These are phyloP conservation scores for Macrochelys suwanniensis DNA, from an alignment of 2,797 vertebrate genomes.

Conservation along the genomic window DNA sequence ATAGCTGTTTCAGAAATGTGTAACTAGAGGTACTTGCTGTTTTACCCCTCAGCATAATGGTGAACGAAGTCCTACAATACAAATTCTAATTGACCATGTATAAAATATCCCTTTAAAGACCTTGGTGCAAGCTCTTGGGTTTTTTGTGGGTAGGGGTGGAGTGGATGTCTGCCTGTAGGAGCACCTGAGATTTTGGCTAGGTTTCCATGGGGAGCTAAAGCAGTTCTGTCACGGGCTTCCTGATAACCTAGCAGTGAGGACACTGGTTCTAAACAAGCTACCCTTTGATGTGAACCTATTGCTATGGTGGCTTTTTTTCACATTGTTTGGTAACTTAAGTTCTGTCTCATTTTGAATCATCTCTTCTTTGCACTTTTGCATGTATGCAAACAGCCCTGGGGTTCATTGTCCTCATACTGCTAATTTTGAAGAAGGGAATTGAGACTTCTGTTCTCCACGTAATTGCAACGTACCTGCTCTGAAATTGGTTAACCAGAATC, in stretches of 20 bases:
- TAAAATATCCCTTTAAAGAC: fast-evolving
- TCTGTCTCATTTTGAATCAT: not conserved
- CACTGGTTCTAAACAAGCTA: not conserved
- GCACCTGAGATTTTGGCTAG: not conserved
- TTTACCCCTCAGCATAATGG: fast-evolving
- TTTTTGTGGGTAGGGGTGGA: not conserved
- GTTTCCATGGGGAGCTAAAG: not conserved
- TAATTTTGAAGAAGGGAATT: not conserved
- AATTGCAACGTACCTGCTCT: fast-evolving
- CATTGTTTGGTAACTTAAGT: not conserved
- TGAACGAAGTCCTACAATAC: not conserved
- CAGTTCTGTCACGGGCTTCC: not conserved
- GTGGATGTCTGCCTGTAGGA: not conserved
- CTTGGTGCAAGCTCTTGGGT: not conserved
- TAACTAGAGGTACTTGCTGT: not conserved
- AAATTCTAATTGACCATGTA: not conserved
- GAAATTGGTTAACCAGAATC: not conserved
- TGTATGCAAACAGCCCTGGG: not conserved
- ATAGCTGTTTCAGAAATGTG: not conserved
- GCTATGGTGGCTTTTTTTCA: not conserved
- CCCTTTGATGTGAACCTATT: not conserved
- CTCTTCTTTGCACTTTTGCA: not conserved
- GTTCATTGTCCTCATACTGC: not conserved
- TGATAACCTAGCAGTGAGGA: not conserved
- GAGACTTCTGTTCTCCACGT: not conserved